These are phyloP conservation scores for Pardalotus punctatus DNA, from an alignment of 2,113 vertebrate species.

Conservation along the genomic window DNA sequence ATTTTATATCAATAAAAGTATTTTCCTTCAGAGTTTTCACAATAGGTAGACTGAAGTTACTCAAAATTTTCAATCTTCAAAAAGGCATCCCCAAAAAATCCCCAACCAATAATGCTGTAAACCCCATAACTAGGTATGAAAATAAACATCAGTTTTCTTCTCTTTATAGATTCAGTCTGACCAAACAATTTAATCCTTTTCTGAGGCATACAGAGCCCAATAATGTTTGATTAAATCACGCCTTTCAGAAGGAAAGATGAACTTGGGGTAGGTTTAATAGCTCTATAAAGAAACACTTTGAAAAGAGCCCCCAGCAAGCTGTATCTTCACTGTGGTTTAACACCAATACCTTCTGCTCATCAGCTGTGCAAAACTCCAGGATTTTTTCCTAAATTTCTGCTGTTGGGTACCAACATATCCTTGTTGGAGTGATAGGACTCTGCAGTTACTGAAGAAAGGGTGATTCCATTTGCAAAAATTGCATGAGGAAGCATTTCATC, in stretches of 20 bases:
- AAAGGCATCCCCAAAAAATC: not conserved
- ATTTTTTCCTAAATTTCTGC: not conserved
- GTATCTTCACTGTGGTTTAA: not conserved
- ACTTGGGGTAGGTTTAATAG: not conserved
- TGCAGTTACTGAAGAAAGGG: not conserved
- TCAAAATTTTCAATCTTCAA: not conserved
- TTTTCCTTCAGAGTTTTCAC: not conserved
- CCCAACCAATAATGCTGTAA: not conserved
- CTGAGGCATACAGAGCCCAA: not conserved
- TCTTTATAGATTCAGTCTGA: not conserved
- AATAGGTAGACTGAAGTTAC: not conserved
- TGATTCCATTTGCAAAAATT: not conserved
- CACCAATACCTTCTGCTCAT: not conserved
- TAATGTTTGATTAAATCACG: not conserved
- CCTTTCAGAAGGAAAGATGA: not conserved
- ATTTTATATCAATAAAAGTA: not conserved
- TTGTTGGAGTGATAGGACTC: not conserved
- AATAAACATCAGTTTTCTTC: not conserved
- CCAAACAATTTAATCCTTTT: not conserved
- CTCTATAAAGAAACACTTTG: not conserved
- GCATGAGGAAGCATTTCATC: not conserved
- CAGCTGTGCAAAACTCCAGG: not conserved
- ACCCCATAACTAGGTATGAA: not conserved
- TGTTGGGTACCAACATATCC: not conserved
- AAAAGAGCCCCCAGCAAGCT: not conserved